These are phyloP conservation scores for Sitodiplosis mosellana DNA, from an alignment of 1,140 invertebrate genomes.

Conservation along the genomic window DNA sequence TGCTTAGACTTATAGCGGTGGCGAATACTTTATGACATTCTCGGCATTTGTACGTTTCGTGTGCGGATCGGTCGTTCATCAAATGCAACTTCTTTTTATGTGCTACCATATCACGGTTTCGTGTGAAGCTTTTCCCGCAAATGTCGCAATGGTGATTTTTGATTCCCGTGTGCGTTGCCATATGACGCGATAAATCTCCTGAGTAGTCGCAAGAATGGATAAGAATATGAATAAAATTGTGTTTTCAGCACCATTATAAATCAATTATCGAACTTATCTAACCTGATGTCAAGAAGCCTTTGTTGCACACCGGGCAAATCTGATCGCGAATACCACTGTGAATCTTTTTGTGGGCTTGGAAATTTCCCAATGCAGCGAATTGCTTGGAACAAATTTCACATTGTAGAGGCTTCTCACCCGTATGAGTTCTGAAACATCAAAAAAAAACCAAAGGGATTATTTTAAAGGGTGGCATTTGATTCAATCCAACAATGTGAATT, in stretches of 20 bases:
- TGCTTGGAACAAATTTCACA: constrained; percentile 56
- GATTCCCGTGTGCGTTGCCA: constrained; percentile 51
- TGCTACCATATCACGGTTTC: constrained; percentile 35
- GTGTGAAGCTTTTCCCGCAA: constrained; percentile 50
- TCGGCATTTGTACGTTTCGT: constrained; percentile 19
- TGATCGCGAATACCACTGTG: constrained; percentile 36
- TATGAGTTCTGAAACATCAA: constrained; percentile 62
- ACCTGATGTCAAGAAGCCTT: constrained; percentile 37
- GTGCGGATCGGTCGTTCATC: constrained; percentile 8
- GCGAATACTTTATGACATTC: constrained; percentile 23
- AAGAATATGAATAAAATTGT: no score
- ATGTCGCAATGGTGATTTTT: constrained; percentile 57
- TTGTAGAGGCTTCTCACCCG: constrained; percentile 60
- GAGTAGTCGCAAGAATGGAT: no score
- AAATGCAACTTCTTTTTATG: constrained; percentile 22
- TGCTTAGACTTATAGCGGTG: constrained; percentile 16
- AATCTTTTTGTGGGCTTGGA: constrained; percentile 36
- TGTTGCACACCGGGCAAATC: constrained; percentile 46
- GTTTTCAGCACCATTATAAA: constrained; percentile 28
- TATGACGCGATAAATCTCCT: constrained; percentile 51
- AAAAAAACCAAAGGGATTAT: no score
- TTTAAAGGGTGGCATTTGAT: no score
- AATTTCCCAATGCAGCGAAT: constrained; percentile 35
- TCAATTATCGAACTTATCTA: no score
- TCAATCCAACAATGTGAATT: no score